Percentiles rank a stretch among this genome's conserved stretches.
Evolutionary conservation across 2,888 invertebrate genomes (phyloP).

Genomic region (Trissonchulus latispiculum): DNA sequence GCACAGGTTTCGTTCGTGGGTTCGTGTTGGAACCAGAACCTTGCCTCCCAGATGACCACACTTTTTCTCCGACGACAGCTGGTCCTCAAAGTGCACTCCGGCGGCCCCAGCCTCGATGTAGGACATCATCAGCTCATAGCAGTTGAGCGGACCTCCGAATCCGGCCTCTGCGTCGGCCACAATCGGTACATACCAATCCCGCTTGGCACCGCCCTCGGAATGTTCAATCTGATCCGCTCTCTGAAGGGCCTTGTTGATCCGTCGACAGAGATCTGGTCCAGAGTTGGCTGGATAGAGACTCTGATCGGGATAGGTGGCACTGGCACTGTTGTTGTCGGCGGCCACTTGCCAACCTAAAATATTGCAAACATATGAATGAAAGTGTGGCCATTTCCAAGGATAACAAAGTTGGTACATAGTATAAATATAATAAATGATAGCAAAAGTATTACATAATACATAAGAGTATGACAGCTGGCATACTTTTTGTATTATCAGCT

Average conservation of each 20-base stretch:
- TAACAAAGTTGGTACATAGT: too few relatives aligned
- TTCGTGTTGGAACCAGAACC: slow-evolving; percentile 43
- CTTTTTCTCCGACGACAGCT: slow-evolving; percentile 46
- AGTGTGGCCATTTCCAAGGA: too few relatives aligned
- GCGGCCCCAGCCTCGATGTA: slow-evolving; percentile 42
- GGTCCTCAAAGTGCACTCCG: slow-evolving; percentile 46
- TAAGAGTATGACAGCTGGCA: too few relatives aligned
- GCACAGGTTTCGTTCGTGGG: slow-evolving; percentile 45
- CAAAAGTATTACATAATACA: too few relatives aligned
- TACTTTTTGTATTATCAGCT: too few relatives aligned
- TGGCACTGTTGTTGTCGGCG: slow-evolving; percentile 45
- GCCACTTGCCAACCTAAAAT: slow-evolving; percentile 46
- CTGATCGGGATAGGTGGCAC: slow-evolving; percentile 45
- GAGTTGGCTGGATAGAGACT: slow-evolving; percentile 45
- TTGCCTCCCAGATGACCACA: slow-evolving; percentile 47
- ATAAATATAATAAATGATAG: too few relatives aligned
- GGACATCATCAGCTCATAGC: slow-evolving; percentile 45
- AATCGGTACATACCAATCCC: slow-evolving; percentile 38
- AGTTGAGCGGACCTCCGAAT: slow-evolving; percentile 46
- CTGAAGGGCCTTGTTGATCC: slow-evolving; percentile 42
- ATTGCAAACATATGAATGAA: too few relatives aligned
- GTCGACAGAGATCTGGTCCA: slow-evolving; percentile 41
- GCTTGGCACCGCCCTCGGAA: slow-evolving; percentile 28
- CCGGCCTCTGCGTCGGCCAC: slow-evolving; percentile 47
- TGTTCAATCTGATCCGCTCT: slow-evolving; percentile 42